phyloP scores from a whole-genome alignment of 2,888 invertebrate species.

The Drosophila kambysellisi region DNA sequence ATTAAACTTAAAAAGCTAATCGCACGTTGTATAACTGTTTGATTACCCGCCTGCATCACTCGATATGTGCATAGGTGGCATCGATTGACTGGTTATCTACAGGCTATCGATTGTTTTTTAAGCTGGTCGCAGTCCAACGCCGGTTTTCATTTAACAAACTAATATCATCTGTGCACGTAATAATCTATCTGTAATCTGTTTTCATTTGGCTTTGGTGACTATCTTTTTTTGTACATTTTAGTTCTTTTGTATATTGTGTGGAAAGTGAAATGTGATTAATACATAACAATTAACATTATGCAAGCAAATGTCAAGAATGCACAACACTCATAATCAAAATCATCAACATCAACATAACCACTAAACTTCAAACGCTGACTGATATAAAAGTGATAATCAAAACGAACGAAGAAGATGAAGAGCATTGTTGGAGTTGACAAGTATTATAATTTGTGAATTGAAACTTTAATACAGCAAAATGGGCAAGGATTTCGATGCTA shows the following conservation, averaged over 20 bases:
- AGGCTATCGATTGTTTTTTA: constrained; percentile 14
- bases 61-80: constrained; percentile 8
- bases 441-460: constrained; percentile 7
- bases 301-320: constrained; percentile 11
- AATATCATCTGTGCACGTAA: constrained; percentile 9
- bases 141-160: background rate
- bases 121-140: constrained; percentile 15
- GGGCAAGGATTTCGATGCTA: constrained; percentile 88
- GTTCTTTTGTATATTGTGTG: constrained; percentile 11
- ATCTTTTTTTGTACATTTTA: constrained; percentile 8
- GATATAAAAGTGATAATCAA: background rate
- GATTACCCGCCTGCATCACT: constrained; percentile 2
- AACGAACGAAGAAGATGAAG: background rate
- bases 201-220: constrained; percentile 32
- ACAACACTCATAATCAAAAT: constrained; percentile 17
- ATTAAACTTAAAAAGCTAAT: constrained; percentile 7
- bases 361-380: constrained; percentile 10
- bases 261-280: constrained; percentile 33
- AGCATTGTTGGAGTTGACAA: background rate
- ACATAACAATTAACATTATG: constrained; percentile 7
- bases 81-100: constrained; percentile 10
- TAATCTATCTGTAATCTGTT: background rate
- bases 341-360: constrained; percentile 14
- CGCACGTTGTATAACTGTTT: constrained; percentile 7
- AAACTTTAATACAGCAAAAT: constrained; percentile 80